A percentile compares a stretch with the other conserved stretches of the same genome.
phyloP scores from a whole-genome alignment of 2,888 invertebrate genomes.

The Zeuzera pyrina region DNA sequence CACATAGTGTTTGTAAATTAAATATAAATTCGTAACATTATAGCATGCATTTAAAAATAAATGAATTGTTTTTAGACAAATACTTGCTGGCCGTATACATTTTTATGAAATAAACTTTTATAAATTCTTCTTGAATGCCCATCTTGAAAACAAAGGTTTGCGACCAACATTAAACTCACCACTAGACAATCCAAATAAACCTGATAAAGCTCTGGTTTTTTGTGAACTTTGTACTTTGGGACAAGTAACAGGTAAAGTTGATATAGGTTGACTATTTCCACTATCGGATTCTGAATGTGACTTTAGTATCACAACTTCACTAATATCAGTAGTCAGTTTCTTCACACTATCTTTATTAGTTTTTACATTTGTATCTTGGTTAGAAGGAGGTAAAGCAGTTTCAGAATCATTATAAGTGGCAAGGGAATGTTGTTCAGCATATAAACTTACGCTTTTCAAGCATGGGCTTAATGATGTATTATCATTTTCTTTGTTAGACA shows the following conservation, averaged over 20 bases:
- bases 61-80: no score
- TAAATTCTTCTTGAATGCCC: no score
- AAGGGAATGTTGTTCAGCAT: slow-evolving; percentile 37
- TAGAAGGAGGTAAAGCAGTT: slow-evolving; percentile 22
- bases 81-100: no score
- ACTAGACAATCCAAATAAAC: slow-evolving; percentile 51
- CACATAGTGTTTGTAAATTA: no score
- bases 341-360: slow-evolving; percentile 4
- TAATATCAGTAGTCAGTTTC: slow-evolving; percentile 4
- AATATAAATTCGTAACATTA: no score
- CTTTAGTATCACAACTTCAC: slow-evolving; percentile 26
- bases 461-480: no score
- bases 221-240: no score
- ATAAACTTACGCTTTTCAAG: slow-evolving; percentile 47
- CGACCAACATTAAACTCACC: slow-evolving; percentile 38
- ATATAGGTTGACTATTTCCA: slow-evolving; percentile 9
- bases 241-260: no score
- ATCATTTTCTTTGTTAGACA: no score
- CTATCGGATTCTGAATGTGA: slow-evolving; percentile 37
- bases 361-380: slow-evolving; percentile 6
- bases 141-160: no score
- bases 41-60: no score
- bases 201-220: slow-evolving; percentile 39
- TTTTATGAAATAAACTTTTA: no score
- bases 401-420: slow-evolving; percentile 32